phyloP scores from a whole-genome alignment of 2,797 vertebrate genomes.

The Rhyacichthys aspro region DNA sequence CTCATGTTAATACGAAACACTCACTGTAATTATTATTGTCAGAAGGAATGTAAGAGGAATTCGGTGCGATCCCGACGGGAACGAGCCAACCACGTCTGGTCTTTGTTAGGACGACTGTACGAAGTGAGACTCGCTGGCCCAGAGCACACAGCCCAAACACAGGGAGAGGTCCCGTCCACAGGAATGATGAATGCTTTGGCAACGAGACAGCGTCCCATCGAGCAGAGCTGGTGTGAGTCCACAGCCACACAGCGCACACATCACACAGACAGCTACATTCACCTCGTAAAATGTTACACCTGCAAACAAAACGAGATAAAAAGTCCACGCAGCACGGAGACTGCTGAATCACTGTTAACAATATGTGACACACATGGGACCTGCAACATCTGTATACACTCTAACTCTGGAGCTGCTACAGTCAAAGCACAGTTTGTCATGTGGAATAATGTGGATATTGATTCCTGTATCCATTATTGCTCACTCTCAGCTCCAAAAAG shows the following conservation, averaged over 20 bases:
- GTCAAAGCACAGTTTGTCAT: background rate
- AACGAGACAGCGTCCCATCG: constrained; percentile 32
- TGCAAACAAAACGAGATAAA: constrained; percentile 32
- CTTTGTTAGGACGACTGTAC: constrained; percentile 49
- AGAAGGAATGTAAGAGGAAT: constrained; percentile 56
- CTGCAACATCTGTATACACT: background rate
- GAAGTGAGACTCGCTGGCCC: constrained; percentile 47
- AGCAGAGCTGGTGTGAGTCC: constrained; percentile 37
- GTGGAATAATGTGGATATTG: constrained; percentile 8
- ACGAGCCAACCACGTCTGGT: constrained; percentile 45
- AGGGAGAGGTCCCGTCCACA: constrained; percentile 66
- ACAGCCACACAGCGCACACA: constrained; percentile 29
- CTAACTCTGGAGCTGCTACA: background rate
- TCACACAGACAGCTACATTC: background rate
- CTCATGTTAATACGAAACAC: constrained; percentile 24
- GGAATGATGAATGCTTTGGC: constrained; percentile 70
- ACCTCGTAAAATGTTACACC: constrained; percentile 47
- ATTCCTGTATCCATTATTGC: background rate
- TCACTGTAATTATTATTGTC: constrained; percentile 38
- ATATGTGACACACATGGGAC: constrained; percentile 4
- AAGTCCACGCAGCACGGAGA: constrained; percentile 19
- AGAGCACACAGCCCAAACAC: constrained; percentile 52
- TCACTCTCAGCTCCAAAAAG: background rate
- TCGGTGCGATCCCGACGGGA: constrained; percentile 39
- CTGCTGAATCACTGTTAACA: constrained; percentile 11